Percentiles rank a stretch among this genome's conserved stretches.
Evolutionary conservation across 2,888 invertebrate species (phyloP).

Genomic region (Xestia ashworthii): DNA sequence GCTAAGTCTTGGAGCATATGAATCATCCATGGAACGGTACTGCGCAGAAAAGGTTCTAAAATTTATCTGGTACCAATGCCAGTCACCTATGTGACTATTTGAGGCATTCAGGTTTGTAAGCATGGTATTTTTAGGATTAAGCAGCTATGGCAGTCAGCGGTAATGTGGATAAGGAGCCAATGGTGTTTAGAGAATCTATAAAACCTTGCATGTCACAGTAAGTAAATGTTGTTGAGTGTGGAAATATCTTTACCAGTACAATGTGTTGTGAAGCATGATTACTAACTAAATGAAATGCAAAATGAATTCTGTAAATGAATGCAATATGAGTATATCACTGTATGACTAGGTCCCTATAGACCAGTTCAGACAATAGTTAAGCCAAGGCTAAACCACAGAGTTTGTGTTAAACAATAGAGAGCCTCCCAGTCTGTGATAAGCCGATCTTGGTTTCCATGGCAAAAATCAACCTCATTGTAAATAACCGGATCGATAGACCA

Average conservation of each 20-base stretch:
- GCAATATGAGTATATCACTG: neutral
- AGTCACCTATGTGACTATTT: neutral
- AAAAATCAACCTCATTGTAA: conserved; percentile 12
- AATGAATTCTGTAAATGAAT: neutral
- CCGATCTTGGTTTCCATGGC: neutral
- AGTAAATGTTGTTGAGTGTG: neutral
- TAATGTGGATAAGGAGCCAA: neutral
- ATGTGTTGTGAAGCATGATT: neutral
- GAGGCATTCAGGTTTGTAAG: conserved; percentile 15
- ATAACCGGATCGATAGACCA: conserved; percentile 46
- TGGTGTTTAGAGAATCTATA: neutral
- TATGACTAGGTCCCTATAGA: neutral
- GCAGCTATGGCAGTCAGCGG: no score
- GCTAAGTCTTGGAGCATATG: neutral
- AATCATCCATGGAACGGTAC: neutral
- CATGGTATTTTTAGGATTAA: neutral
- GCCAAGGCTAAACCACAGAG: neutral
- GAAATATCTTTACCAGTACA: neutral
- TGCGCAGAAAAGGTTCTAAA: neutral
- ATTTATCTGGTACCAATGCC: neutral
- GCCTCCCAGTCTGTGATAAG: neutral
- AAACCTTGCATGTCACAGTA: neutral
- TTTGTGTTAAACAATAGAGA: neutral
- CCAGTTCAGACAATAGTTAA: neutral
- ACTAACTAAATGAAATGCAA: conserved; percentile 4